phyloP scores from a whole-genome alignment of 2,113 vertebrate species.

The Osmerus mordax region DNA sequence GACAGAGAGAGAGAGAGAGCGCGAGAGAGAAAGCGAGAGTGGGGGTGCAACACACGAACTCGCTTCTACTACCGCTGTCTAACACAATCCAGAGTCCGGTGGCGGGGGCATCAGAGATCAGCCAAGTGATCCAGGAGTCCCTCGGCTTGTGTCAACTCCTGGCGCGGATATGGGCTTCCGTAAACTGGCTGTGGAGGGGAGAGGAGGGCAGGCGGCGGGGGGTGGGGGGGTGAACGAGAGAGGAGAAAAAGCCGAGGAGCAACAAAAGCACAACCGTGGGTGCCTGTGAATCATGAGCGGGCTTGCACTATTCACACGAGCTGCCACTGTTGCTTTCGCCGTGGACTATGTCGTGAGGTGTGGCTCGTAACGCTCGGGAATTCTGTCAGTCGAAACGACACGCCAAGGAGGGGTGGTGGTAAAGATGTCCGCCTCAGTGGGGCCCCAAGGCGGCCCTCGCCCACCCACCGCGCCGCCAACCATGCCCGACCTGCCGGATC shows the following conservation, averaged over 20 bases:
- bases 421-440: slow-evolving; percentile 90
- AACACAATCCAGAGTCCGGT: slow-evolving; percentile 48
- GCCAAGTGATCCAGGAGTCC: slow-evolving; percentile 41
- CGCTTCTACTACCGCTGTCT: slow-evolving; percentile 57
- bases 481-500: slow-evolving; percentile 94
- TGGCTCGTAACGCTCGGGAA: slow-evolving; percentile 64
- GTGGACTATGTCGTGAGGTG: slow-evolving; percentile 79
- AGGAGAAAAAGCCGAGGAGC: slow-evolving; percentile 54
- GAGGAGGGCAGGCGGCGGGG: slow-evolving; percentile 63
- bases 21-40: slow-evolving; percentile 30
- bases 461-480: slow-evolving; percentile 87
- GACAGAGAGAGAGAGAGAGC: slow-evolving; percentile 26
- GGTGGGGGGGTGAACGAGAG: slow-evolving; percentile 61
- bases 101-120: slow-evolving; percentile 48
- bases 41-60: slow-evolving; percentile 52
- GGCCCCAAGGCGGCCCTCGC: slow-evolving; percentile 90
- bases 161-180: slow-evolving; percentile 76
- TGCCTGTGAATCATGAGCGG: slow-evolving; percentile 80
- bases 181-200: slow-evolving; percentile 67
- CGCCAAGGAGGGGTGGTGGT: slow-evolving; percentile 65
- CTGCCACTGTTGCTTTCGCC: slow-evolving; percentile 60
- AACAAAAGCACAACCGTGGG: slow-evolving; percentile 72
- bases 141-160: slow-evolving; percentile 44
- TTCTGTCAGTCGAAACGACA: slow-evolving; percentile 73
- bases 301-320: slow-evolving; percentile 68